Evolutionary conservation across 2,113 vertebrate species (phyloP), one percentile per base, ranked within the genome.

Genomic region (Leptocoma aspasia): DNA sequence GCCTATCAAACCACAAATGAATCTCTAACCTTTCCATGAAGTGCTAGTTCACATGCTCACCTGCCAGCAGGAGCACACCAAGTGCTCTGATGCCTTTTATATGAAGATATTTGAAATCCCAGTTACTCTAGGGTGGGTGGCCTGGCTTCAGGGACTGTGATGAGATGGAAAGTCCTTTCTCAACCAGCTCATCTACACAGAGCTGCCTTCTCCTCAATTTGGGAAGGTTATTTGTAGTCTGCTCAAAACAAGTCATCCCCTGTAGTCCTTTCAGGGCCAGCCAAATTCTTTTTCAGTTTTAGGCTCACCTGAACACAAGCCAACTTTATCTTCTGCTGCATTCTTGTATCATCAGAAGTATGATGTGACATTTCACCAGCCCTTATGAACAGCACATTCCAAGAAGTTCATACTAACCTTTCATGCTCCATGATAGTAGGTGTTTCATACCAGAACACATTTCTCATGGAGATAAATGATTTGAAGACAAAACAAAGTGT

Each of bases 261-360:
- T 69, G 20, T 7, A 76, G 56, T 24, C 31, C 35, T 82, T 85
- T 68, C 50, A 57, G 47, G 19, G 41, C 35, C 41, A 90, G 44
- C 11, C 69, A 41, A 27, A 39, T 22, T 84, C 45, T 86, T 47
- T 37, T 59, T 19, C 49, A 41, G 37, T 61, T 91, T 92, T 37
- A 78, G 52, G 63, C 30, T 90, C 79, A 93, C 53, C 85, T 94
- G 70, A 90, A 82, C 79, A 70, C 7, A 66, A 47, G 59, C 33
- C 80, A 95, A 53, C 50, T 95, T 83, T 79, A 87, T 68, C 86
- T 97, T 81, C 75, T 75, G n/a, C 50, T 88, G 57, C 80, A 53
- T 92, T 95, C 72, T 77, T 61, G 53, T 79, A 83, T 31, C 11
- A 2, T 60, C 82, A 81, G 16, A 79, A 79, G 44, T 7, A 19